Evolutionary conservation across 1,140 invertebrate species (phyloP).

Genomic region (Batillaria attramentaria): DNA sequence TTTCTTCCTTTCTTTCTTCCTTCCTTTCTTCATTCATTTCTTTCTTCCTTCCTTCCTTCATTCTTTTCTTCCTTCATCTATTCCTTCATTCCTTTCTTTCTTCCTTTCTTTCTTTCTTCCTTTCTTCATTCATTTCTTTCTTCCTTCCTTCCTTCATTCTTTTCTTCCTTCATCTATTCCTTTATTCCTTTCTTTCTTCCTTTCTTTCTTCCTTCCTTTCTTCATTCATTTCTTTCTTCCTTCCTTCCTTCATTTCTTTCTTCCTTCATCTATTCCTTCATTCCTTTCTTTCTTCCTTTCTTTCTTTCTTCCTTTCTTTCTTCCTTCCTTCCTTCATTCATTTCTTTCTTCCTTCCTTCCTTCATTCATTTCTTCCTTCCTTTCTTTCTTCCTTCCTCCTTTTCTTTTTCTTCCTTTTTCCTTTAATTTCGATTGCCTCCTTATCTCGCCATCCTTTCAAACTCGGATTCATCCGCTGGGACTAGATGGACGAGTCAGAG

Average conservation of each 20-base stretch:
- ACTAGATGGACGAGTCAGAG: neutral
- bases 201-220: neutral
- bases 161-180: neutral
- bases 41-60: neutral
- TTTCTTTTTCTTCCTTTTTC: conserved; percentile 17
- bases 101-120: neutral
- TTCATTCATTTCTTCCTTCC: neutral
- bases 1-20: no score
- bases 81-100: neutral
- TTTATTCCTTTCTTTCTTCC: conserved; percentile 7
- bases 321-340: neutral
- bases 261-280: neutral
- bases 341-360: neutral
- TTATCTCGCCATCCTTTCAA: neutral
- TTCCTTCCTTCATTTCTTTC: neutral
- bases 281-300: conserved; percentile 15
- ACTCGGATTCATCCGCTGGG: neutral
- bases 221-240: neutral
- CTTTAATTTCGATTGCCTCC: neutral
- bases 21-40: no score
- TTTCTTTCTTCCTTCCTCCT: neutral
- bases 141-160: neutral
- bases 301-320: conserved; percentile 1
- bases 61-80: conserved; percentile 4
- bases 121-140: neutral